These are phyloP conservation scores for Seira ritae DNA, from an alignment of 2,888 invertebrate species.

Conservation along the genomic window DNA sequence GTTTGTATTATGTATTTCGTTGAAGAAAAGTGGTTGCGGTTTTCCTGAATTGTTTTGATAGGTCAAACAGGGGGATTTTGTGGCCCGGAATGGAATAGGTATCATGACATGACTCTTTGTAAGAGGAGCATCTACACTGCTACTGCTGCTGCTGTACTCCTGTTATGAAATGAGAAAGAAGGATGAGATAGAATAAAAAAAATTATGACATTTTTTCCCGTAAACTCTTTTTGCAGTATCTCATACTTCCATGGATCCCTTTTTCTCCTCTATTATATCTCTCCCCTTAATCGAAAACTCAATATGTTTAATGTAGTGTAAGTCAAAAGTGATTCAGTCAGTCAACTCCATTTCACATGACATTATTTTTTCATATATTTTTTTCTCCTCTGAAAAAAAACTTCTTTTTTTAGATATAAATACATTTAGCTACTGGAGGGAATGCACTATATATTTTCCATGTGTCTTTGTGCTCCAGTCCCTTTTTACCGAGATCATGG, in stretches of 20 bases:
- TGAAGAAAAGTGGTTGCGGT: not conserved
- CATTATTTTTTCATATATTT: conserved; percentile 47
- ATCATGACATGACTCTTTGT: not conserved
- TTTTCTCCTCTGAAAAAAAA: conserved; percentile 35
- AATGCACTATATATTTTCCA: too few species aligned
- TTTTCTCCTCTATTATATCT: conserved; percentile 20
- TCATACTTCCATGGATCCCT: not conserved
- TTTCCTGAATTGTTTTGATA: not conserved
- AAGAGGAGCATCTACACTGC: too few species aligned
- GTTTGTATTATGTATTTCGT: too few species aligned
- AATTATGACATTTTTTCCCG: conserved; percentile 31
- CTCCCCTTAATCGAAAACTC: conserved; percentile 58
- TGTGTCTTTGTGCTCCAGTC: too few species aligned
- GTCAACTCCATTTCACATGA: conserved; percentile 61
- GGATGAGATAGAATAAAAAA: conserved; percentile 25
- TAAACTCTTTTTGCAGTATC: conserved; percentile 22
- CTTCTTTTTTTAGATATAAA: conserved; percentile 14
- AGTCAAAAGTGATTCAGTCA: conserved; percentile 64
- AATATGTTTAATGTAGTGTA: conserved; percentile 64
- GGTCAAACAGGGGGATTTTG: not conserved
- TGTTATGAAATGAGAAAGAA: conserved; percentile 44
- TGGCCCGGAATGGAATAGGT: not conserved
- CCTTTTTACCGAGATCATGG: too few species aligned
- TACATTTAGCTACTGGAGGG: not conserved
- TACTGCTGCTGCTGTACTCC: not conserved